Conservation (phyloP, 2,113 vertebrate genomes). For the Hyperopisus bebe region DNA sequence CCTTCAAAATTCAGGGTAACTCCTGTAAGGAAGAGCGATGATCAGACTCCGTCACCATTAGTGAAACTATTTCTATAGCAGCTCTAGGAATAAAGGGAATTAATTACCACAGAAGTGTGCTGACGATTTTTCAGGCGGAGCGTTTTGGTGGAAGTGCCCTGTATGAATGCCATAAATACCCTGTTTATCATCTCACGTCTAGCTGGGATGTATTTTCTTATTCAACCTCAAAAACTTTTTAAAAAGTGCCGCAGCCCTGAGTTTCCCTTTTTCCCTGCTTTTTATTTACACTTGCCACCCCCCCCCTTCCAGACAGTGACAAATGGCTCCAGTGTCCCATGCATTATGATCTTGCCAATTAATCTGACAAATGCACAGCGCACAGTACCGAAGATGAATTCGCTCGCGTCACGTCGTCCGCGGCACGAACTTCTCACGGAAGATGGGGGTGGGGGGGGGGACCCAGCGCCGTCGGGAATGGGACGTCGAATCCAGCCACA, state of each 20-base stretch:
- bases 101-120: neutral
- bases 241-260: neutral
- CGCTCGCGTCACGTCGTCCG: neutral
- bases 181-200: neutral
- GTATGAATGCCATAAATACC: neutral
- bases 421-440: neutral
- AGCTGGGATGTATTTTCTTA: neutral
- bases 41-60: neutral
- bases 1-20: neutral
- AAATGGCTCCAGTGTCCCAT: constrained; percentile 23
- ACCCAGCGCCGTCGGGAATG: neutral
- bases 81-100: neutral
- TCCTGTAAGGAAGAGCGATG: neutral
- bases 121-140: neutral
- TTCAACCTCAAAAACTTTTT: neutral
- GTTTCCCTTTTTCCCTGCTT: neutral
- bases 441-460: neutral
- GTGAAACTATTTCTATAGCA: neutral
- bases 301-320: neutral
- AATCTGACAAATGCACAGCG: constrained; percentile 28
- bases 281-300: neutral
- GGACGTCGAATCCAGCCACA: neutral
- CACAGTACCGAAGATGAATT: constrained; percentile 22
- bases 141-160: neutral
- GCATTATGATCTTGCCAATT: constrained; percentile 33